Conservation (phyloP, 1,140 invertebrate genomes). For the Chelonus insularis region DNA sequence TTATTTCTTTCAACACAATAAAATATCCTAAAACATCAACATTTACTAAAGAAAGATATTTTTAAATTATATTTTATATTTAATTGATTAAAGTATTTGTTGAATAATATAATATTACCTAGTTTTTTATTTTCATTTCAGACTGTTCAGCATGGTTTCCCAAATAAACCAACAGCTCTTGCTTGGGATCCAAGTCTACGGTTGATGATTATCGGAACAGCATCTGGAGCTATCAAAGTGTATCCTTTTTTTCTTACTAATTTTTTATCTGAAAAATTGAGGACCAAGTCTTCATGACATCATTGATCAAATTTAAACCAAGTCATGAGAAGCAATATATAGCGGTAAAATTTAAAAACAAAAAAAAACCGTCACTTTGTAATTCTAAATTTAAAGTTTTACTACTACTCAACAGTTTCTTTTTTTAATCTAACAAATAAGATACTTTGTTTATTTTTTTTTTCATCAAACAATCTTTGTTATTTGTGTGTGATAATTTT, state of each 20-base stretch:
- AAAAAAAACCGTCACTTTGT: no score
- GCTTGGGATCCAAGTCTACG: slow-evolving; percentile 88
- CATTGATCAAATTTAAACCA: neutral
- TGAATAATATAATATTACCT: neutral
- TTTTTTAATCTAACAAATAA: no score
- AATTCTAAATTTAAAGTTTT: slow-evolving; percentile 5
- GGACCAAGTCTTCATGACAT: neutral
- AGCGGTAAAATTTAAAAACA: neutral
- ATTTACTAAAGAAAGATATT: no score
- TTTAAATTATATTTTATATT: no score
- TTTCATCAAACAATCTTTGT: neutral
- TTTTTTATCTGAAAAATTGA: neutral
- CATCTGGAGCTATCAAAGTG: slow-evolving; percentile 87
- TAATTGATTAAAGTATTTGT: no score
- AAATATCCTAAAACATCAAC: no score
- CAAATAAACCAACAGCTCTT: slow-evolving; percentile 89
- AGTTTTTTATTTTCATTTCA: slow-evolving; percentile 61
- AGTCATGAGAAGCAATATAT: neutral
- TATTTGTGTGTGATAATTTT: neutral
- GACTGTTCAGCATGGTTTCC: slow-evolving; percentile 96
- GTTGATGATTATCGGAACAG: slow-evolving; percentile 88
- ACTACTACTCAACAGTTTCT: neutral
- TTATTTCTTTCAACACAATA: no score
- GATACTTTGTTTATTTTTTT: neutral
- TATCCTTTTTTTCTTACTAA: slow-evolving; percentile 62